Base-by-base conservation (phyloP, 2,113 vertebrate species). In the Alosa alosa region DNA sequence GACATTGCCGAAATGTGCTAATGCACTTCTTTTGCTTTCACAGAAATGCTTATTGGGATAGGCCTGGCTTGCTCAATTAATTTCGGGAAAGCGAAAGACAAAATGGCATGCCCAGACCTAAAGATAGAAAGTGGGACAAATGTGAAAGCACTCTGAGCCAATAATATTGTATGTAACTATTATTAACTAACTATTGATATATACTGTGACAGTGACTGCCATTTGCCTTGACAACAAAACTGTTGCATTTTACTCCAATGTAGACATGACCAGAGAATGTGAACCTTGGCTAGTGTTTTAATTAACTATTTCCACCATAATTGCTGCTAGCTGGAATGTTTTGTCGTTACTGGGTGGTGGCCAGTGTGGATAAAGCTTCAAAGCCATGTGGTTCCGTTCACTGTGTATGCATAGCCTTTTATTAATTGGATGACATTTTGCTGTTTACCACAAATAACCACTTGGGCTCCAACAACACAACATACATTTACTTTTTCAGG, bases 21-120 rank as follows among this genome's bases (percentile, higher is more conserved):
- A 83, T 57, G 36, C 83, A 84, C 57, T 82, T 89, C 60, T 89
- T 55, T 49, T 85, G 52, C 55, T 85, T 87, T 87, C 86, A 86
- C 81, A 81, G 87, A 57, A 45, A 83, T 22, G 47, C 60, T 88
- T 84, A 86, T 57, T 84, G 84, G 82, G 36, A 78, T 78, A 5
- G 31, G 31, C 31, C 72, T 39, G 72, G 25, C 72, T 78, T 41
- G 25, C 25, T 36, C 72, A 36, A 78, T 78, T 36, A 78, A 78
- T 78, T 78, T 78, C 25, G 39, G 31, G 36, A 11, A 39, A 13
- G 13, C 1, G 31, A 39, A 13, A 39, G 36, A 78, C 31, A 2
- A 41, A 36, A 78, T 78, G 72, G 72, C 72, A 75, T 8, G 11
- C 68, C 39, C 31, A 78, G 72, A 78, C 72, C 72, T 78, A 78